phyloP scores from a whole-genome alignment of 2,113 vertebrate genomes.

The Mustela lutreola region DNA sequence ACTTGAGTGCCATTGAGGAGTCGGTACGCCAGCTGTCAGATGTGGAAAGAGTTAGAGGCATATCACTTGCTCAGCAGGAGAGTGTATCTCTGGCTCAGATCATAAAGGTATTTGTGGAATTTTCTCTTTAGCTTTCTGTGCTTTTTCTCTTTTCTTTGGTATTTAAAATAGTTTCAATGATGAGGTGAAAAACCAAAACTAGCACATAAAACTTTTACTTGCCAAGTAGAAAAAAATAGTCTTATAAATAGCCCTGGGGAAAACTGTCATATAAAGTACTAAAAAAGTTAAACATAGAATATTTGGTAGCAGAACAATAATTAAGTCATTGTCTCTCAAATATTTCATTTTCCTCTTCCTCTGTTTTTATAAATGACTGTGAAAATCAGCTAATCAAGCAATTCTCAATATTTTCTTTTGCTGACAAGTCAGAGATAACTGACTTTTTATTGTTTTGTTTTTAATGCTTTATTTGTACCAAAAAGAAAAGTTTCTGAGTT shows the following conservation, averaged over 20 bases:
- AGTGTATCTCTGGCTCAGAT: slow-evolving; percentile 95
- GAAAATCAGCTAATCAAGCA: not conserved
- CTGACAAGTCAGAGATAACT: not conserved
- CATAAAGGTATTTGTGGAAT: slow-evolving; percentile 91
- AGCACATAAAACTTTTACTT: not conserved
- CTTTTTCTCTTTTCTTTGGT: slow-evolving; percentile 25
- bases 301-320: not conserved
- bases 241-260: not conserved
- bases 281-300: not conserved
- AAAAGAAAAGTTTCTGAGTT: not conserved
- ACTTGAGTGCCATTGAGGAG: slow-evolving; percentile 95
- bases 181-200: slow-evolving; percentile 7
- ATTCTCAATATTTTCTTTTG: slow-evolving; percentile 31
- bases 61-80: slow-evolving; percentile 96
- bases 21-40: slow-evolving; percentile 94
- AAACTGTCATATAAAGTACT: not conserved
- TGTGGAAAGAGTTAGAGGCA: slow-evolving; percentile 92
- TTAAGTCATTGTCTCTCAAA: not conserved
- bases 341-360: not conserved
- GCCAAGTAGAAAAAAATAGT: not conserved
- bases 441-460: not conserved
- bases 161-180: slow-evolving; percentile 54
- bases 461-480: slow-evolving; percentile 20
- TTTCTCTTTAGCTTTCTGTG: not conserved
- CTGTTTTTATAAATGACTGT: not conserved